Conservation (phyloP, 2,797 vertebrate species). For the Leptodactylus fallax region DNA sequence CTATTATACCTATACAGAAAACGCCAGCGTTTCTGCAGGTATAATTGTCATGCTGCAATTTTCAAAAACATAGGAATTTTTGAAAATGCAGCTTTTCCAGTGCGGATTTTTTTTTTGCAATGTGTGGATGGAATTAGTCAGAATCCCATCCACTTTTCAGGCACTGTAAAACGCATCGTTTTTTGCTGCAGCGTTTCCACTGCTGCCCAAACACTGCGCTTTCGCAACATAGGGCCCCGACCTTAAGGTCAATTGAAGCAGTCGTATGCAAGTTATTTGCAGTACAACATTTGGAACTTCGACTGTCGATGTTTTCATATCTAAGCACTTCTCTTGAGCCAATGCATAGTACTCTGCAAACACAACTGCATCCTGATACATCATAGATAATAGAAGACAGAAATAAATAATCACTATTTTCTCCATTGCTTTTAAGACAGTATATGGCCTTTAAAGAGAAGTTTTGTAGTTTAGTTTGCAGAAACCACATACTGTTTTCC, state of each 20-base stretch:
- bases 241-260: neutral
- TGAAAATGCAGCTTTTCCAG: too few relatives aligned
- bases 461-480: slow-evolving; percentile 9
- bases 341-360: neutral
- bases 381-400: neutral
- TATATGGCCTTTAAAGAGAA: neutral
- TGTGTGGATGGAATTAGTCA: too few relatives aligned
- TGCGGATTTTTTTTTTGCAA: too few relatives aligned
- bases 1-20: too few relatives aligned
- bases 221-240: too few relatives aligned
- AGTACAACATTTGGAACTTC: neutral
- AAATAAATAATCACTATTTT: neutral
- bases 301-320: neutral
- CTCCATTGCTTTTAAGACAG: neutral
- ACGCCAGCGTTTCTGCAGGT: too few relatives aligned
- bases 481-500: neutral
- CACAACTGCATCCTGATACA: neutral
- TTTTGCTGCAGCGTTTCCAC: too few relatives aligned
- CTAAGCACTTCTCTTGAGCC: neutral
- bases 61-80: too few relatives aligned
- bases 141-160: too few relatives aligned
- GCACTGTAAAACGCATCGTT: too few relatives aligned
- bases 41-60: too few relatives aligned
- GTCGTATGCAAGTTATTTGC: neutral
- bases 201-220: too few relatives aligned